Evolutionary conservation across 2,888 invertebrate species (phyloP), one percentile per base, ranked within the genome.

Genomic region (Nomada ferruginata): DNA sequence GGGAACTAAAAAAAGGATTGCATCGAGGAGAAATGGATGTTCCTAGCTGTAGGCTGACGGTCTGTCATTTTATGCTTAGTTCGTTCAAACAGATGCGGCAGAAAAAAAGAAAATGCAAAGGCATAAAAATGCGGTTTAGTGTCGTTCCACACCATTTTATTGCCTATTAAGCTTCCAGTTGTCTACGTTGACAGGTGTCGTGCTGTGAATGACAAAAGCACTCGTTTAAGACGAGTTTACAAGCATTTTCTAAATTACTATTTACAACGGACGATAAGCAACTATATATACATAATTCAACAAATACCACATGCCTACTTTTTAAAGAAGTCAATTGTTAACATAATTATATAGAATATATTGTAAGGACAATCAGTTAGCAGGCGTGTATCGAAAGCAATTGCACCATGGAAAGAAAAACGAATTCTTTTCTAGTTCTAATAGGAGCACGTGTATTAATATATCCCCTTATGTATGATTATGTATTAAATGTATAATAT

Each of bases 101-200:
- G 36, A 20, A 15, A 36, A 44, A 52, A 60, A 47, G 11, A 36
- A 50, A 57, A 18, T 59, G 50, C 42, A 52, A 53, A 36, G 55
- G 15, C 26, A 61, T 66, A 60, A 55, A 63, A 70, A 57, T 50
- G 9, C 36, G 29, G 13, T 42, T 70, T 63, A n/a, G 15, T 47
- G 29, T 18, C 15, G 7, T 55, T 36, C 55, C 23, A 15, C 23
- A 26, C 2, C 1, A 26, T 70, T 64, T 70, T 70, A 63, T 59
- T 70, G 29, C n/a, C 29, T 47, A 55, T 63, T 63, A n/a, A 50
- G n/a, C 36, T n/a, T 70, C 47, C 23, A 36, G 36, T 50, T 36
- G 10, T 26, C 10, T 13, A 3, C 1, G 11, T 20, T 53, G 61
- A 63, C 63, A 47, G 7, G 13, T 47, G 53, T 26, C 52, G 11